Evolutionary conservation across 2,888 invertebrate species (phyloP).

Genomic region (Caenorhabditis plicata): DNA sequence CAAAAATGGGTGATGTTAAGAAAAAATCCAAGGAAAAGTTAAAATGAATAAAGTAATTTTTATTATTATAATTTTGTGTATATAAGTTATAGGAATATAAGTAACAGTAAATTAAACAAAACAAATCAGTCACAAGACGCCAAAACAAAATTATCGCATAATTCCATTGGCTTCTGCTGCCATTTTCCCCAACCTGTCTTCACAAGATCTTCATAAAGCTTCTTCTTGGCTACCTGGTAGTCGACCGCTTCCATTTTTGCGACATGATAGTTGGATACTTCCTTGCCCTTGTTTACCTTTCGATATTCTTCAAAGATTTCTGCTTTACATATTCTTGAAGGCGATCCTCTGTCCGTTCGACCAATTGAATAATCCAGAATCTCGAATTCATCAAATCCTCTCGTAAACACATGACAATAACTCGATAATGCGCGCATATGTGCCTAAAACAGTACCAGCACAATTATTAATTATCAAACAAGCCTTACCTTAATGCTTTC

Average conservation of each 20-base stretch:
- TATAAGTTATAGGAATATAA: too few relatives aligned
- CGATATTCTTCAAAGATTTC: constrained; percentile 19
- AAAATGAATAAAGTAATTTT: too few relatives aligned
- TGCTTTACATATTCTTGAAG: constrained; percentile 24
- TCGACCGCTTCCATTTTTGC: constrained; percentile 19
- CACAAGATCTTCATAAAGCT: constrained; percentile 28
- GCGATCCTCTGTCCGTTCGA: constrained; percentile 10
- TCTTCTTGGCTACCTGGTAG: constrained; percentile 33
- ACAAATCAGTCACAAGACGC: constrained; percentile 9
- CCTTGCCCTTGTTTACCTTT: background rate
- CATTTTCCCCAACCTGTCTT: constrained; percentile 34
- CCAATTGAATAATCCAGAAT: constrained; percentile 17
- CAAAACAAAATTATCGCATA: constrained; percentile 27
- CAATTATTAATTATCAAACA: too few relatives aligned
- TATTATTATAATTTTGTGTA: too few relatives aligned
- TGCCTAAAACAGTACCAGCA: background rate
- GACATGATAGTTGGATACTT: constrained; percentile 10
- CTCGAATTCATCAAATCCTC: constrained; percentile 14
- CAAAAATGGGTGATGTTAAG: too few relatives aligned
- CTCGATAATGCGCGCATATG: constrained; percentile 3
- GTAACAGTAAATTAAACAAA: too few relatives aligned
- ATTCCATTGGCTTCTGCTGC: constrained; percentile 33
- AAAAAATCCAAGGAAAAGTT: too few relatives aligned
- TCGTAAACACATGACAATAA: constrained; percentile 7
- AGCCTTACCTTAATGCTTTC: constrained; percentile 12